Conservation (phyloP, 2,113 vertebrate genomes). For the Otolemur garnettii region DNA sequence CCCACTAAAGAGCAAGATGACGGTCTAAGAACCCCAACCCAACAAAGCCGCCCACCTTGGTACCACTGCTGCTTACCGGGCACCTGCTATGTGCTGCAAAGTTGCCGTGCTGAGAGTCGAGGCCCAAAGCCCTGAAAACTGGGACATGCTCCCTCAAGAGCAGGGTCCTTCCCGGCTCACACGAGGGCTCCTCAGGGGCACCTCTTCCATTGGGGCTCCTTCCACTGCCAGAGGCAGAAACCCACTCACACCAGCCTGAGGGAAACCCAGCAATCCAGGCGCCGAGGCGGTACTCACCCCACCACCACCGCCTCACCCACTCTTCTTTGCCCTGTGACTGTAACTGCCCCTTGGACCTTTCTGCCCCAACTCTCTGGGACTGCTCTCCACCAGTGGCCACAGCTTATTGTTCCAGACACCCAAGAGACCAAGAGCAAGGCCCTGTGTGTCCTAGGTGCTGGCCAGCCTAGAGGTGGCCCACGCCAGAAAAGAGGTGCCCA, state of each 20-base stretch:
- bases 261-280: not conserved
- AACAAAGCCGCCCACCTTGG: not conserved
- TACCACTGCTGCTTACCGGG: not conserved
- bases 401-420: not conserved
- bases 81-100: no score
- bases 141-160: not conserved
- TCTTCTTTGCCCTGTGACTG: not conserved
- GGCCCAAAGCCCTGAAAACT: not conserved
- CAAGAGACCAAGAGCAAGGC: not conserved
- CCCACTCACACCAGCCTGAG: not conserved
- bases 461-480: not conserved
- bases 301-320: not conserved
- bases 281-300: not conserved
- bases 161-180: accelerated
- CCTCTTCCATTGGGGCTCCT: not conserved
- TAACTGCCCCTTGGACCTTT: not conserved
- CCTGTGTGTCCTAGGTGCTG: not conserved
- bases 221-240: not conserved
- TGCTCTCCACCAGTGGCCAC: not conserved
- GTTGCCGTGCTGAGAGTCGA: no score
- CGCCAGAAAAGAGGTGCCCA: no score
- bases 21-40: not conserved
- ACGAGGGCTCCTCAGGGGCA: not conserved
- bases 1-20: not conserved
- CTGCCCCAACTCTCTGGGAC: not conserved